phyloP scores from a whole-genome alignment of 2,888 invertebrate species.

The Macaria liturata region DNA sequence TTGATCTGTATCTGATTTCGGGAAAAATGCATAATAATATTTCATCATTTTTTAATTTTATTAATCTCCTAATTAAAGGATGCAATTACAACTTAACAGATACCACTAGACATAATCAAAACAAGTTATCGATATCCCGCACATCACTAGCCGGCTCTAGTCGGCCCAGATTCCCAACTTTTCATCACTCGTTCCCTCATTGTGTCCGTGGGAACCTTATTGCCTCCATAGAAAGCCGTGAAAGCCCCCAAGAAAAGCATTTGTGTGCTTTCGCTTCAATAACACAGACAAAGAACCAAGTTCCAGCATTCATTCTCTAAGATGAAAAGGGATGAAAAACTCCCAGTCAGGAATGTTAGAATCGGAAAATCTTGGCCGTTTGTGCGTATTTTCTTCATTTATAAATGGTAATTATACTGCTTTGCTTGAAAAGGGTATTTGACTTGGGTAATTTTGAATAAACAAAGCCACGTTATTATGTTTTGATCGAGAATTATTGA shows the following conservation, averaged over 20 bases:
- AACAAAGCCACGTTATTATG: no score
- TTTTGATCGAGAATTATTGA: no score
- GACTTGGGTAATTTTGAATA: no score
- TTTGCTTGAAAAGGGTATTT: neutral
- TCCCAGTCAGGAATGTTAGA: neutral
- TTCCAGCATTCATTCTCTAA: slow-evolving; percentile 61
- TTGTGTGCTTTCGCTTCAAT: slow-evolving; percentile 74
- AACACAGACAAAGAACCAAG: slow-evolving; percentile 64
- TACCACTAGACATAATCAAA: neutral
- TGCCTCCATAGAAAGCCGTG: slow-evolving; percentile 80
- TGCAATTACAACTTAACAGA: no score
- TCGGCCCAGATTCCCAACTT: slow-evolving; percentile 81
- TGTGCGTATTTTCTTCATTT: neutral
- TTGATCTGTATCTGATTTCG: no score
- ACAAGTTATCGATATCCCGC: slow-evolving; percentile 35
- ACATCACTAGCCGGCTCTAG: slow-evolving; percentile 65
- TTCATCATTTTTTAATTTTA: no score
- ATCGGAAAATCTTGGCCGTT: slow-evolving; percentile 2
- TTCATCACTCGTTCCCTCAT: slow-evolving; percentile 78
- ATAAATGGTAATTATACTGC: neutral
- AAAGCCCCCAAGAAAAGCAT: slow-evolving; percentile 80
- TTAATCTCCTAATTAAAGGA: no score
- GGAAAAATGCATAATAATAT: no score
- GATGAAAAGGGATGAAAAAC: slow-evolving; percentile 24
- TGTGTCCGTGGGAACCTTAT: slow-evolving; percentile 82